Evolutionary conservation across 2,113 vertebrate genomes (phyloP).

Genomic region (Rhinolophus sinicus): DNA sequence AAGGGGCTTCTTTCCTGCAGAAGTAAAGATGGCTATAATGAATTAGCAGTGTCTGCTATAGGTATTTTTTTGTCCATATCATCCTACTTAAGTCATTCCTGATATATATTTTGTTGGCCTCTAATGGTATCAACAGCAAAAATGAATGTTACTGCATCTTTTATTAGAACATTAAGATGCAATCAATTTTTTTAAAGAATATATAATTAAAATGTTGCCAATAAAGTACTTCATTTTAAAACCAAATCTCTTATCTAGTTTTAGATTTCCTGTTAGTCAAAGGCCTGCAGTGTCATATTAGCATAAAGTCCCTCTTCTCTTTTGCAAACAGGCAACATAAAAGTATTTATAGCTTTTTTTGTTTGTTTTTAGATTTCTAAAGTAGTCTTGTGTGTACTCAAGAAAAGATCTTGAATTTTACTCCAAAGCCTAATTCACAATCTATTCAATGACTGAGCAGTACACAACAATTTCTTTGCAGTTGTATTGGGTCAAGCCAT

Average conservation of each 20-base stretch:
- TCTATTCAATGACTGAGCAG: neutral
- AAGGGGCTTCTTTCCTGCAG: neutral
- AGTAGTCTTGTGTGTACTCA: neutral
- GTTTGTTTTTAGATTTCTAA: conserved; percentile 19
- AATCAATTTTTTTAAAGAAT: neutral
- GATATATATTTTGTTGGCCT: neutral
- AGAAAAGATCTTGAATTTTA: conserved; percentile 41
- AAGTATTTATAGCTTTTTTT: neutral
- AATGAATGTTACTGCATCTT: neutral
- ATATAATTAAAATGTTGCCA: neutral
- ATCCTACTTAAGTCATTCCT: neutral
- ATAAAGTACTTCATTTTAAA: conserved; percentile 38
- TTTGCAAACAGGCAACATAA: conserved; percentile 21
- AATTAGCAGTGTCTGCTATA: neutral
- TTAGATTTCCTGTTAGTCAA: neutral
- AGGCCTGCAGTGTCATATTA: neutral
- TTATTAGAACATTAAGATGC: neutral
- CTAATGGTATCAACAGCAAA: neutral
- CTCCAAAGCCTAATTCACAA: conserved; percentile 24
- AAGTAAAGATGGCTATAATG: neutral
- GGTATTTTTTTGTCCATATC: neutral
- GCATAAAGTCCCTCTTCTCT: neutral
- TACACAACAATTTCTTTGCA: neutral
- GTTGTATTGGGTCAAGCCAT: neutral
- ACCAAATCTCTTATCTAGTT: conserved; percentile 18